These are phyloP conservation scores for Cirrhinus molitorella DNA, from an alignment of 2,797 vertebrate genomes.

Conservation along the genomic window DNA sequence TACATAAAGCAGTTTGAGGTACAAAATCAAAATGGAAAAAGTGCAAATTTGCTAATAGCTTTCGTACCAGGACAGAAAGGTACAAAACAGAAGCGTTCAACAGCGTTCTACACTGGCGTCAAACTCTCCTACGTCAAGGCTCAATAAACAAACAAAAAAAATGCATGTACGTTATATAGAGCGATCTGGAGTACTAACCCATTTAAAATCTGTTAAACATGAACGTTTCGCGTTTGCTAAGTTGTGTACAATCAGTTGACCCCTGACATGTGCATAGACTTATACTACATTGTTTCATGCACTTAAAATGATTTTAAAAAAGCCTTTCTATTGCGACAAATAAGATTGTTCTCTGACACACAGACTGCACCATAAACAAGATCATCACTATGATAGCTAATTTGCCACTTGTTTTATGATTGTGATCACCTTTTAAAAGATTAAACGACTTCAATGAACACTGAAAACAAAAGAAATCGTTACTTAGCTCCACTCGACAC, in stretches of 20 bases:
- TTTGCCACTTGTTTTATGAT: neutral
- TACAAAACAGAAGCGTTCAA: conserved; percentile 44
- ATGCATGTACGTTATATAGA: conserved; percentile 50
- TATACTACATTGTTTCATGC: conserved; percentile 59
- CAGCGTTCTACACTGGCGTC: neutral
- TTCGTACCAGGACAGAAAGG: conserved; percentile 49
- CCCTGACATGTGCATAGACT: conserved; percentile 50
- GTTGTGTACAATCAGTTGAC: conserved; percentile 39
- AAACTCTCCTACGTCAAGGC: conserved; percentile 37
- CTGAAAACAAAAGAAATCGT: conserved; percentile 8
- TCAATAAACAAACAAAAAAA: conserved; percentile 1
- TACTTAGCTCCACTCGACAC: neutral
- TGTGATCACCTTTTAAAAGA: neutral
- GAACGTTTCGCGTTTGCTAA: conserved; percentile 47
- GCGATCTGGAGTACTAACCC: conserved; percentile 32
- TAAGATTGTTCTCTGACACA: conserved; percentile 43
- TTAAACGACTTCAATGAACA: neutral
- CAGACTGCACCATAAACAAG: conserved; percentile 8
- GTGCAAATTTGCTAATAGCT: conserved; percentile 60
- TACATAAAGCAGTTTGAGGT: conserved; percentile 57
- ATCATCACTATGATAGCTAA: neutral
- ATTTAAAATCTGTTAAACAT: conserved; percentile 47
- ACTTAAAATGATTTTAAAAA: conserved; percentile 51
- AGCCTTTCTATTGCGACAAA: conserved; percentile 32
- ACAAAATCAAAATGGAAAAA: conserved; percentile 58